phyloP scores from a whole-genome alignment of 2,888 invertebrate species.

The Congeria kusceri region DNA sequence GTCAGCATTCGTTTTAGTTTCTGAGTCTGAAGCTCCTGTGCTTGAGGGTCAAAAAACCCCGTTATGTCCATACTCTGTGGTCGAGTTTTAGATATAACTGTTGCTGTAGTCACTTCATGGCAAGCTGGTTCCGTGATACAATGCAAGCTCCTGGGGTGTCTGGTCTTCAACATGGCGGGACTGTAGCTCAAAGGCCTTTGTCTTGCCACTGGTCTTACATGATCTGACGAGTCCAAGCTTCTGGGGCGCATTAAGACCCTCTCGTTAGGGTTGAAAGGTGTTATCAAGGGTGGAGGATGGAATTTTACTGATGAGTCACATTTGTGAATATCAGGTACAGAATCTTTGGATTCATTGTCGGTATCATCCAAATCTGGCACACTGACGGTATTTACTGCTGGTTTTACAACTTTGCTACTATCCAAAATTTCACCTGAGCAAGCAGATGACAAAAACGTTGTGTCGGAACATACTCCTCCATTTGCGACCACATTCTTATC shows the following conservation, averaged over 20 bases:
- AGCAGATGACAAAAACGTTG: too few species aligned
- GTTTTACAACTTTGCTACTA: too few species aligned
- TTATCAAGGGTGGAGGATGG: constrained; percentile 38
- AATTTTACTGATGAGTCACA: constrained; percentile 16
- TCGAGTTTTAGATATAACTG: constrained; percentile 21
- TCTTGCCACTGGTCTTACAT: neutral
- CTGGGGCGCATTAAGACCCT: constrained; percentile 50
- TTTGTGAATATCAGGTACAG: constrained; percentile 37
- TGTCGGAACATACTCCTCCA: too few species aligned
- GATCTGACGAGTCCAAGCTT: constrained; percentile 49
- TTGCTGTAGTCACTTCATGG: too few species aligned
- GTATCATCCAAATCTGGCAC: constrained; percentile 14
- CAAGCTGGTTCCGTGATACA: constrained; percentile 35
- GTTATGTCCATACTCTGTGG: constrained; percentile 60
- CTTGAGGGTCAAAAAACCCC: constrained; percentile 43
- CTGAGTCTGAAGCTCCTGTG: constrained; percentile 50
- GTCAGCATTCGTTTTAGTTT: constrained; percentile 49
- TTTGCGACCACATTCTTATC: too few species aligned
- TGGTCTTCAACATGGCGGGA: constrained; percentile 52
- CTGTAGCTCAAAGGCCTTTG: constrained; percentile 57
- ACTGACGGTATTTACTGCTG: constrained; percentile 5
- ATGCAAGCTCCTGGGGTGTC: constrained; percentile 54
- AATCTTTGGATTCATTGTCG: constrained; percentile 42
- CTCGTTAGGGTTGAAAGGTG: constrained; percentile 43
- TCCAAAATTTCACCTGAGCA: too few species aligned